Conservation (phyloP, 2,797 vertebrate species). For the Apogon talboti region DNA sequence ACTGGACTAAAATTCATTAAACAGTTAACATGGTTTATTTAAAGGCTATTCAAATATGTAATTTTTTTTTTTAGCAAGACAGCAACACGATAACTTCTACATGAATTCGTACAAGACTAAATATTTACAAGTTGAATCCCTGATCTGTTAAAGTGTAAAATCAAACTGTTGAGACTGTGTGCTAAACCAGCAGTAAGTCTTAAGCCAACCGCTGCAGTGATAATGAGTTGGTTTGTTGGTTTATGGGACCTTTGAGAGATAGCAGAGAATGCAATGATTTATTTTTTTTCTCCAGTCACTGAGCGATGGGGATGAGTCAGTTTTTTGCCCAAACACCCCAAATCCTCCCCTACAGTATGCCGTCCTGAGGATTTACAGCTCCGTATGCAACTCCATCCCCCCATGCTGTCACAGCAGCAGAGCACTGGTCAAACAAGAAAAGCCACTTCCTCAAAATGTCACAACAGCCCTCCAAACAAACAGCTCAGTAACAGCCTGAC, state of each 20-base stretch:
- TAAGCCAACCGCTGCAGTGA: slow-evolving; percentile 31
- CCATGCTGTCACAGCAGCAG: slow-evolving; percentile 43
- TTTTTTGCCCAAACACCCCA: slow-evolving; percentile 69
- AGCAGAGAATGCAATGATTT: slow-evolving; percentile 33
- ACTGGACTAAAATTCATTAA: too few relatives aligned
- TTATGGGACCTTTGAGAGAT: slow-evolving; percentile 49
- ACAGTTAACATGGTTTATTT: too few relatives aligned
- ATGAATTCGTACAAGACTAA: neutral
- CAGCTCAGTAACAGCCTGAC: slow-evolving; percentile 38
- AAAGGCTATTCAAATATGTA: too few relatives aligned
- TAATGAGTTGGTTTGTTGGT: slow-evolving; percentile 43
- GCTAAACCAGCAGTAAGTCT: slow-evolving; percentile 29
- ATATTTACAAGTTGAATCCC: neutral
- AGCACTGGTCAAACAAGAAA: slow-evolving; percentile 72
- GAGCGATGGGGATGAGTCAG: slow-evolving; percentile 61
- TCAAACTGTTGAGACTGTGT: slow-evolving; percentile 7
- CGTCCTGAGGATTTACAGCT: slow-evolving; percentile 65
- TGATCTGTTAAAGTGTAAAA: slow-evolving; percentile 9
- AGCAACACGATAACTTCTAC: neutral
- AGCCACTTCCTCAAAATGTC: slow-evolving; percentile 75
- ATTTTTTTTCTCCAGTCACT: slow-evolving; percentile 48
- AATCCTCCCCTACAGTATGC: slow-evolving; percentile 61
- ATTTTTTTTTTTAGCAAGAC: too few relatives aligned
- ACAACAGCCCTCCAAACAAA: slow-evolving; percentile 70
- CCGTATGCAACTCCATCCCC: slow-evolving; percentile 57